Percentiles rank a stretch among this genome's conserved stretches.
phyloP scores from a whole-genome alignment of 53 echinoderm and acorn worm species.

The Arbacia lixula region DNA sequence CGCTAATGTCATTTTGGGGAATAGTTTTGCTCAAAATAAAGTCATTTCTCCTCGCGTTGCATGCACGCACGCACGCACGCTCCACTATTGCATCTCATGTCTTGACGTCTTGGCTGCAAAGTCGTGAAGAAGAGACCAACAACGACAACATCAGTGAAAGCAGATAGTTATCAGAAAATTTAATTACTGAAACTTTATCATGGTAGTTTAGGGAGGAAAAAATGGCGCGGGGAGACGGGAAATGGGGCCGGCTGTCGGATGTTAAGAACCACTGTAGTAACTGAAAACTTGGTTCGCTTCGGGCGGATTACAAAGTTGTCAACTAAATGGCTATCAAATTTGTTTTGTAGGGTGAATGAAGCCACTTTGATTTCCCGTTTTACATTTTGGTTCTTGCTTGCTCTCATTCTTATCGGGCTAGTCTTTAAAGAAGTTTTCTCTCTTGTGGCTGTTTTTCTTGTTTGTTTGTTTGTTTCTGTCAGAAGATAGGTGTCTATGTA shows the following conservation, averaged over 20 bases:
- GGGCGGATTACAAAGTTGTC: conserved; percentile 52
- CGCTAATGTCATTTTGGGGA: conserved; percentile 13
- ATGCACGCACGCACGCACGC: not conserved
- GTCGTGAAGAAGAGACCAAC: too few relatives aligned
- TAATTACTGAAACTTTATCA: conserved; percentile 63
- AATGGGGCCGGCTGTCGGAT: conserved; percentile 38
- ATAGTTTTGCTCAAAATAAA: conserved; percentile 31
- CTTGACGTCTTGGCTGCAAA: not conserved
- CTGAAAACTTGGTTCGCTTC: conserved; percentile 44
- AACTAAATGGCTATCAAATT: conserved; percentile 60
- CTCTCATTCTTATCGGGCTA: too few relatives aligned
- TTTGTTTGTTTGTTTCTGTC: too few relatives aligned
- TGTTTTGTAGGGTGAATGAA: conserved; percentile 53
- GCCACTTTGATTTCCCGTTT: not conserved
- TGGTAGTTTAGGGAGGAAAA: conserved; percentile 52
- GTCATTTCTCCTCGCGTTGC: not conserved
- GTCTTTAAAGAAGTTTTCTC: too few relatives aligned
- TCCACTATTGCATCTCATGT: conserved; percentile 37
- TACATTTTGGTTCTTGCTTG: not conserved
- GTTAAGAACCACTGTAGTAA: conserved; percentile 41
- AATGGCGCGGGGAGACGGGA: not conserved
- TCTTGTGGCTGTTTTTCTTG: too few relatives aligned
- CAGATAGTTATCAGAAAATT: conserved; percentile 55
- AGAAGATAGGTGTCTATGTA: too few relatives aligned
- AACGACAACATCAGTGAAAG: conserved; percentile 40